Evolutionary conservation across 35 echinoderm and acorn worm genomes (phyloP), one percentile per base, ranked within the genome.

Genomic region (Apostichopus parvimensis): DNA sequence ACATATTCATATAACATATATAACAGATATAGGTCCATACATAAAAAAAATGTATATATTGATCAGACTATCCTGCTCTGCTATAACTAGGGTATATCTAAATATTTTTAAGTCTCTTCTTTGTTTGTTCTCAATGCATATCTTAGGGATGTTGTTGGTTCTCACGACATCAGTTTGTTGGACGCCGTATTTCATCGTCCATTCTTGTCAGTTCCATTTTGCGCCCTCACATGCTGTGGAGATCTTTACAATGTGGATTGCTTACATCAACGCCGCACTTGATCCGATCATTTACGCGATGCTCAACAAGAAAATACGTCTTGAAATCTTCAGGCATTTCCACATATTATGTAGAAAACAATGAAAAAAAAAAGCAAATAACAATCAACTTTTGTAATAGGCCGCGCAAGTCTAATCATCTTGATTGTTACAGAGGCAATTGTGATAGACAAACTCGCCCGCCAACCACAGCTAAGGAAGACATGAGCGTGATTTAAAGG

Each of bases 81-180:
- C 34, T 45, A 45, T 45, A 45, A 45, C 34, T 45, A 45, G 34
- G 34, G 34, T 45, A 45, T 45, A 1, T 45, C 34, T 45, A 45
- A 3, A 45, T 45, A 45, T 45, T 45, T 45, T 45, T 45, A 45
- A 45, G 34, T 4, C 34, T 45, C 34, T 45, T 45, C 4, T 45
- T 45, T 34, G 28, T 34, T 45, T 45, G 34, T 54, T 65, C 56
- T 82, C 13, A 22, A 7, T 22, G n/a, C 7, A 18, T 18, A 75
- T 80, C 28, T 80, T 66, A 93, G 92, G 92, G 1, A 81, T 81
- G 53, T 78, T 93, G 92, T 55, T 93, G 54, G 57, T 93, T 18
- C 55, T 93, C 6, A 93, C 92, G 7, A 93, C 92, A 14, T 87
- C 82, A n/a, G 21, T 92, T 57, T 92, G 91, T 28, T 92, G 91